Base-by-base conservation (phyloP, 2,113 vertebrate species). In the Coryphaenoides rupestris region DNA sequence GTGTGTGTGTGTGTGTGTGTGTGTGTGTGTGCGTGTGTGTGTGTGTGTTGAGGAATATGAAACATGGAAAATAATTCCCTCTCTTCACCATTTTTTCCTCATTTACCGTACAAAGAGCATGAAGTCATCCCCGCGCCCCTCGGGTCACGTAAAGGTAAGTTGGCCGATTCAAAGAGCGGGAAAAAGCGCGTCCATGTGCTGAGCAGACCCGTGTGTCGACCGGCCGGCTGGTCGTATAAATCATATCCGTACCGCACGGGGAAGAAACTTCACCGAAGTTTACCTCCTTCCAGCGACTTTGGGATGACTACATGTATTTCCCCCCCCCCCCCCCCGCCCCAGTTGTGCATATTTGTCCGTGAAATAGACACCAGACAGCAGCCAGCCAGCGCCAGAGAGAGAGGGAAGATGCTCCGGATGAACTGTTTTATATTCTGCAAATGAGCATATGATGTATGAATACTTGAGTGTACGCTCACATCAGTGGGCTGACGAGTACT, bases 21-120 rank as follows among this genome's bases (percentile, higher is more conserved):
- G n/a, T n/a, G n/a, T n/a, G n/a, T n/a, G n/a, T n/a, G n/a, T n/a
- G n/a, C n/a, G n/a, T n/a, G n/a, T n/a, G n/a, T n/a, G n/a, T n/a
- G n/a, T n/a, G n/a, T n/a, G n/a, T n/a, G n/a, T n/a, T n/a, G n/a
- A 22, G 79, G 85, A 86, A 73, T 74, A 80, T 69, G 72, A 69
- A 72, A 63, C 58, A 62, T 62, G 66, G 64, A 52, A 79, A 78
- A 79, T 0, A 10, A 79, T 75, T 70, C 77, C 81, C 71, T 66
- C 62, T 68, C 24, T 60, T 72, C 72, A 79, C 68, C 69, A 66
- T 74, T 70, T 72, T 82, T 84, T 66, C 62, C 70, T 62, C 56
- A 0, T 70, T n/a, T 80, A 83, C 67, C 65, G 66, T 62, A 65
- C 65, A 79, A 75, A 76, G 67, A 64, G 26, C 28, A 65, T 84